Conservation (phyloP, 2,797 vertebrate genomes). For the Danio tinwini region DNA sequence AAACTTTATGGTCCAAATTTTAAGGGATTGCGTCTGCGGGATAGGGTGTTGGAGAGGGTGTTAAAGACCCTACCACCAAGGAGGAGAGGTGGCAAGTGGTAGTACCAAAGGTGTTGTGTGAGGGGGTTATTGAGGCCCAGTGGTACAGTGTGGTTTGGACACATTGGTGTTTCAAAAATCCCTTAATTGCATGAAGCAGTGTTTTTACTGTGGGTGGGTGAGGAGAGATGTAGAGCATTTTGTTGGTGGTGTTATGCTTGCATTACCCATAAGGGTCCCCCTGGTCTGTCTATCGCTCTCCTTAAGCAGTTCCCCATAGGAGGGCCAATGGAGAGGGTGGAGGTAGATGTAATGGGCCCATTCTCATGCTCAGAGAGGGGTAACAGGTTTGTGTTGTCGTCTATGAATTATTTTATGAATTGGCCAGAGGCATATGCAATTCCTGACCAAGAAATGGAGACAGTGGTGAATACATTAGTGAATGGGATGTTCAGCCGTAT, state of each 20-base stretch:
- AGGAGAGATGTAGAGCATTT: constrained; percentile 16
- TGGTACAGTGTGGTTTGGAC: neutral
- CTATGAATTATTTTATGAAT: constrained; percentile 35
- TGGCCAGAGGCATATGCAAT: constrained; percentile 9
- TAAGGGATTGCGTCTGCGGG: constrained; percentile 8
- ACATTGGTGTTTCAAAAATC: constrained; percentile 51
- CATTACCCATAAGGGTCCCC: constrained; percentile 12
- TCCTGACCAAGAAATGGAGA: constrained; percentile 2
- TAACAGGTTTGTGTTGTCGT: neutral
- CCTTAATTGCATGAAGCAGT: neutral
- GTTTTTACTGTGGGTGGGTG: constrained; percentile 22
- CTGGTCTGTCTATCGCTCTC: neutral
- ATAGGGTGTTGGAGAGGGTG: constrained; percentile 41
- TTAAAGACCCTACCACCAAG: constrained; percentile 30
- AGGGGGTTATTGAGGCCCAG: constrained; percentile 15
- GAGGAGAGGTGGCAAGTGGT: constrained; percentile 35
- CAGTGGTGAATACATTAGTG: neutral
- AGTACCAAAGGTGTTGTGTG: neutral
- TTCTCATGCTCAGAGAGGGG: neutral
- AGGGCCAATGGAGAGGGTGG: constrained; percentile 1
- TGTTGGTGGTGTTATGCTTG: constrained; percentile 31
- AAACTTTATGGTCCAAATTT: neutral
- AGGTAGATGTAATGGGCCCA: constrained; percentile 23
- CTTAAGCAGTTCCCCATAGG: constrained; percentile 29
- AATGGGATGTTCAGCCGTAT: constrained; percentile 5